Conservation (phyloP, 92 coral and sea anemone species). For the Parazoanthus darwini region DNA sequence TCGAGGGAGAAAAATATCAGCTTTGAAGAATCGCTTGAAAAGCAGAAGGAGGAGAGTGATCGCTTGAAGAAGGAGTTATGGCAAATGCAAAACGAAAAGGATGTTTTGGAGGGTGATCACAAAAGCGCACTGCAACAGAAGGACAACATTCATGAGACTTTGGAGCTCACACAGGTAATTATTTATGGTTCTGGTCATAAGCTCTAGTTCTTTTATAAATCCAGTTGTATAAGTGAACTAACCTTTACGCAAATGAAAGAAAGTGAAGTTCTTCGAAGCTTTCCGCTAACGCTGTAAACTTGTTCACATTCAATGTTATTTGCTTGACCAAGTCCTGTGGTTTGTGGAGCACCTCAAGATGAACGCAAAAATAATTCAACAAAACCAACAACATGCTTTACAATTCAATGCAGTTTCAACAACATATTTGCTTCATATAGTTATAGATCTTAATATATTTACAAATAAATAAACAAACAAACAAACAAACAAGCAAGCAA, state of each 20-base stretch:
- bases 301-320: no score
- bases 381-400: neutral
- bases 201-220: neutral
- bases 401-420: no score
- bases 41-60: constrained; percentile 46
- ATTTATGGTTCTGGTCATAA: neutral
- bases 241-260: no score
- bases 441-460: no score
- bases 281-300: no score
- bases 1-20: constrained; percentile 55
- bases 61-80: constrained; percentile 47
- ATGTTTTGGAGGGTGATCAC: constrained; percentile 54
- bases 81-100: constrained; percentile 56
- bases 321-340: no score
- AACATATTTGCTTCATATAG: no score
- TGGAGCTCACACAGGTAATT: constrained; percentile 48
- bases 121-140: constrained; percentile 60
- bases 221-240: neutral
- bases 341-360: no score
- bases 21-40: constrained; percentile 51
- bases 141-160: constrained; percentile 51
- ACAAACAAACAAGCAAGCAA: no score
- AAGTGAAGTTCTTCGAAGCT: no score
- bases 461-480: no score
- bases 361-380: no score